phyloP scores from a whole-genome alignment of 2,888 invertebrate species.

The Caenorhabditis japonica region DNA sequence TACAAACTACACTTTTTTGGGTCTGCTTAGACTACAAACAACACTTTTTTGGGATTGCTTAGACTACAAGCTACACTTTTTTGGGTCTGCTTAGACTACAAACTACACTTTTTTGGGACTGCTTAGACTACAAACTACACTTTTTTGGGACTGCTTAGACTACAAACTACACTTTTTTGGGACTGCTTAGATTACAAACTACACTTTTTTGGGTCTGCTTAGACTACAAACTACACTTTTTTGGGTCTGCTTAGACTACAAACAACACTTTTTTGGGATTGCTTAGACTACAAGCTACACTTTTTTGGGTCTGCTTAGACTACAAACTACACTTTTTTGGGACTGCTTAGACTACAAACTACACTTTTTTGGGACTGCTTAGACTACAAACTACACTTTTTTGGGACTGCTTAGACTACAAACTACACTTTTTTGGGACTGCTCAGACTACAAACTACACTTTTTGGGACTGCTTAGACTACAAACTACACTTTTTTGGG shows the following conservation, averaged over 20 bases:
- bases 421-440: not conserved
- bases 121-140: not conserved
- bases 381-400: not conserved
- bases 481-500: not conserved
- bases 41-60: not conserved
- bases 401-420: not conserved
- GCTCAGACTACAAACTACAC: not conserved
- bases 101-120: not conserved
- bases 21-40: not conserved
- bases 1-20: not conserved
- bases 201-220: not conserved
- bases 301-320: not conserved
- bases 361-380: not conserved
- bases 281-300: not conserved
- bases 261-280: not conserved
- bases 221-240: not conserved
- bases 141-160: not conserved
- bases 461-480: not conserved
- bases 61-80: not conserved
- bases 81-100: not conserved
- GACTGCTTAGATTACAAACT: not conserved
- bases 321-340: not conserved
- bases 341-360: not conserved
- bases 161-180: not conserved
- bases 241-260: not conserved